Evolutionary conservation across 2,888 invertebrate genomes (phyloP), one percentile per base, ranked within the genome.

Genomic region (Caradrina clavipalpis): DNA sequence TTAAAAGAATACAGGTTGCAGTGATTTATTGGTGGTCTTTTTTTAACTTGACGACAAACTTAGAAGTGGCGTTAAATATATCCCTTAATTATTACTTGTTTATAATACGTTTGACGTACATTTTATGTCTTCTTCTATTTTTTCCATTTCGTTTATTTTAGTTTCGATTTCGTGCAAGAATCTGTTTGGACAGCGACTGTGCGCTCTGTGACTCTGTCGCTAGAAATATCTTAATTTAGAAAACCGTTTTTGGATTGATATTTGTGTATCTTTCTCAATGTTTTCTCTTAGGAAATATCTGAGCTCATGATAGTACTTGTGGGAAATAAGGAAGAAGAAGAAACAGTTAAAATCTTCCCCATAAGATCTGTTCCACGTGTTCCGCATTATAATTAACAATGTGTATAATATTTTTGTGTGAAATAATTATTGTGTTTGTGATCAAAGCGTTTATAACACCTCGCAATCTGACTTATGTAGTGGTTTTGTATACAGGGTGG

Each of bases 21-120:
- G 68, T 83, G 85, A 87, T 89, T 89, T 88, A 87, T 88, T 76
- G 47, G 72, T 69, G 49, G 35, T 85, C 88, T 90, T 92, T 92
- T 93, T 93, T 92, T 91, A 90, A 89, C 84, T 88, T 86, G 92
- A 93, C 89, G 93, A 93, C 94, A 94, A 92, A 93, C 89, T 91
- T 89, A 84, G 88, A 88, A 87, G 89, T 87, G 82, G 83, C 83
- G 82, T 87, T 86, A 85, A 89, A 90, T 88, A 88, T 89, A 87
- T 86, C 79, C 87, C 72, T 86, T 90, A 90, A 90, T 90, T 88
- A 90, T 87, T 82, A 83, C 88, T 88, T 89, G 90, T 92, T 91
- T 90, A 88, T 87, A 85, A 81, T 84, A 85, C 87, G 82, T 88
- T 86, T 88, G 90, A 88, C 86, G 86, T 85, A 80, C 86, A 86